Conservation (phyloP, 2,888 invertebrate species). For the Chloroclysta siterata region DNA sequence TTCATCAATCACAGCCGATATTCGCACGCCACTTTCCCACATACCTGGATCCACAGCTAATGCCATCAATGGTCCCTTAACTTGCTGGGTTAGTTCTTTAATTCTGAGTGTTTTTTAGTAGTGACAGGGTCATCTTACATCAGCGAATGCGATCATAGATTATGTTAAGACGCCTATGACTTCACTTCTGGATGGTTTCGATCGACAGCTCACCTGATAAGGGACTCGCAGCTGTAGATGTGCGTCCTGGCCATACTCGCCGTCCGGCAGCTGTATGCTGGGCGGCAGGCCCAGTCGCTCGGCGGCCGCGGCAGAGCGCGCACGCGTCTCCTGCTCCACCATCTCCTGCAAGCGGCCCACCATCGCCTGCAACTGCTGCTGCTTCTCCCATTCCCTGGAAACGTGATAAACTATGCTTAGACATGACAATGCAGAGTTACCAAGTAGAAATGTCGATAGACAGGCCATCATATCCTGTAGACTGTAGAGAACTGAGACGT, state of each 20-base stretch:
- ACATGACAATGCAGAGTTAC: not conserved
- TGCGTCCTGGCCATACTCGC: slow-evolving; percentile 87
- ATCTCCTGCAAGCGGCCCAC: slow-evolving; percentile 83
- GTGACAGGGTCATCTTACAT: too few relatives aligned
- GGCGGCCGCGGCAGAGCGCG: slow-evolving; percentile 79
- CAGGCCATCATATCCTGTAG: too few relatives aligned
- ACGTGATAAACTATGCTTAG: slow-evolving; percentile 26
- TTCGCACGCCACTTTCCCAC: too few relatives aligned
- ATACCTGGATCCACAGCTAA: too few relatives aligned
- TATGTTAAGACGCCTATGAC: not conserved
- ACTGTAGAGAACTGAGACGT: too few relatives aligned
- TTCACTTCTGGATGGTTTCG: not conserved
- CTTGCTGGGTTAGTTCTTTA: too few relatives aligned
- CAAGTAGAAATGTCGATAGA: too few relatives aligned
- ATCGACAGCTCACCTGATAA: slow-evolving; percentile 80
- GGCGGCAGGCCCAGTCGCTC: slow-evolving; percentile 85
- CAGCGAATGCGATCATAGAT: too few relatives aligned
- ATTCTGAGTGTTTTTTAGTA: too few relatives aligned
- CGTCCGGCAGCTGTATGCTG: slow-evolving; percentile 87
- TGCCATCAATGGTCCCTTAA: too few relatives aligned
- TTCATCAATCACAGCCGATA: too few relatives aligned
- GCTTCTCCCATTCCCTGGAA: slow-evolving; percentile 88
- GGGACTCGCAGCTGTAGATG: slow-evolving; percentile 86
- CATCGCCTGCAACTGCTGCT: slow-evolving; percentile 82
- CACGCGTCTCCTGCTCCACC: slow-evolving; percentile 82